Evolutionary conservation across 2,888 invertebrate species (phyloP).

Genomic region (Sarcophaga subvicina): DNA sequence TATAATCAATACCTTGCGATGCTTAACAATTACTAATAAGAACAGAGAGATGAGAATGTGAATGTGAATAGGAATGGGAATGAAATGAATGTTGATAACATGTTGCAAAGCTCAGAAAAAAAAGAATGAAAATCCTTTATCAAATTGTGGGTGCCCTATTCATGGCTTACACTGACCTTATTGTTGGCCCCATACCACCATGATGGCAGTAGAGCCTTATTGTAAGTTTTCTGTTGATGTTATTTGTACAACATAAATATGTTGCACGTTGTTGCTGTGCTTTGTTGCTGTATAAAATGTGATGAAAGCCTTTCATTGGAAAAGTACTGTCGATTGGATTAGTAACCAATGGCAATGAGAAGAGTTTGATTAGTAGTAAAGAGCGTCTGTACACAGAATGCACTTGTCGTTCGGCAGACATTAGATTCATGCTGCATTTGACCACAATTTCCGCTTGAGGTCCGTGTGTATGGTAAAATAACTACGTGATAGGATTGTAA

Average conservation of each 20-base stretch:
- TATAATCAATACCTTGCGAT: conserved; percentile 18
- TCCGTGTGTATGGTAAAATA: conserved; percentile 16
- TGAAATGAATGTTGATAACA: too few relatives aligned
- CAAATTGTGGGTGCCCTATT: conserved; percentile 39
- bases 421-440: conserved; percentile 29
- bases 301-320: conserved; percentile 30
- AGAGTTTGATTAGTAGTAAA: conserved; percentile 45
- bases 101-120: conserved; percentile 9
- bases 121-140: conserved; percentile 32
- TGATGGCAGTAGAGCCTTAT: neutral
- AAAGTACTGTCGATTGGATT: conserved; percentile 41
- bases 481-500: conserved; percentile 55
- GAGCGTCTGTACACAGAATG: too few relatives aligned
- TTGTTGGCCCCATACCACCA: neutral
- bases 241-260: conserved; percentile 19
- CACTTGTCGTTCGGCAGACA: neutral
- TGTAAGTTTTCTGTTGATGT: neutral
- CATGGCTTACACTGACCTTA: neutral
- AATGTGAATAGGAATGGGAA: too few relatives aligned
- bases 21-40: neutral
- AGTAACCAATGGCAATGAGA: conserved; percentile 46
- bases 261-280: too few relatives aligned
- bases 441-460: conserved; percentile 55
- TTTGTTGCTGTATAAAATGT: neutral
- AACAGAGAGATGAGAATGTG: too few relatives aligned